Evolutionary conservation across 2,888 invertebrate species (phyloP).

Genomic region (Pterostichus madidus): DNA sequence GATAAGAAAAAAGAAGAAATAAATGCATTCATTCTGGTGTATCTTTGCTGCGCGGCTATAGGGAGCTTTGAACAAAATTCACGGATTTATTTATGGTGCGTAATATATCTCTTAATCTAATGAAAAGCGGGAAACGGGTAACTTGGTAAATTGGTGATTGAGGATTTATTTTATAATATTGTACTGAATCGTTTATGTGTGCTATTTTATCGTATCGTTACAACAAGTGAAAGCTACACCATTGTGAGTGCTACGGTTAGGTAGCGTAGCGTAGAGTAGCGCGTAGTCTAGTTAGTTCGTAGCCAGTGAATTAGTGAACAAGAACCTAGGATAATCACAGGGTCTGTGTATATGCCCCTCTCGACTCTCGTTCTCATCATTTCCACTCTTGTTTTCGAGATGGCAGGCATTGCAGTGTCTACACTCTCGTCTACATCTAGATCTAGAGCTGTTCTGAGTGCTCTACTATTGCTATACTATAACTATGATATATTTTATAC

Average conservation of each 20-base stretch:
- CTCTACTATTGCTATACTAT: constrained; percentile 37
- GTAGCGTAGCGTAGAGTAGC: constrained; percentile 50
- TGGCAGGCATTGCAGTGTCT: background rate
- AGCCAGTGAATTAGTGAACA: constrained; percentile 66
- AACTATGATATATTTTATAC: constrained; percentile 49
- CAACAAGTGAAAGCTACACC: constrained; percentile 59
- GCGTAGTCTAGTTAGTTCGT: constrained; percentile 57
- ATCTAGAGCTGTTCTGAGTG: constrained; percentile 38
- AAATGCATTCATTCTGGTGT: constrained; percentile 68
- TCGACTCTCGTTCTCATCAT: constrained; percentile 64
- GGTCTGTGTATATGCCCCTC: constrained; percentile 66
- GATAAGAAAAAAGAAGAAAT: constrained; percentile 67
- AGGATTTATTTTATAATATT: constrained; percentile 25
- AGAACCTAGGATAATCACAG: constrained; percentile 66
- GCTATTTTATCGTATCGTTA: no score
- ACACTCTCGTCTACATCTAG: constrained; percentile 3
- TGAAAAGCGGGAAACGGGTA: constrained; percentile 36
- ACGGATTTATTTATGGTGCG: constrained; percentile 40
- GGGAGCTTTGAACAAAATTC: constrained; percentile 48
- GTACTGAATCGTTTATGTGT: background rate
- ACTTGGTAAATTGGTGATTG: constrained; percentile 43
- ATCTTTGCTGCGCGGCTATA: constrained; percentile 35
- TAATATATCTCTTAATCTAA: constrained; percentile 10
- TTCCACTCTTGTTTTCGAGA: constrained; percentile 56
- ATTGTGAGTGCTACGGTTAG: constrained; percentile 63